Evolutionary conservation across 2,113 vertebrate genomes (phyloP), one percentile per base, ranked within the genome.

Genomic region (Tretioscincus oriximinensis): DNA sequence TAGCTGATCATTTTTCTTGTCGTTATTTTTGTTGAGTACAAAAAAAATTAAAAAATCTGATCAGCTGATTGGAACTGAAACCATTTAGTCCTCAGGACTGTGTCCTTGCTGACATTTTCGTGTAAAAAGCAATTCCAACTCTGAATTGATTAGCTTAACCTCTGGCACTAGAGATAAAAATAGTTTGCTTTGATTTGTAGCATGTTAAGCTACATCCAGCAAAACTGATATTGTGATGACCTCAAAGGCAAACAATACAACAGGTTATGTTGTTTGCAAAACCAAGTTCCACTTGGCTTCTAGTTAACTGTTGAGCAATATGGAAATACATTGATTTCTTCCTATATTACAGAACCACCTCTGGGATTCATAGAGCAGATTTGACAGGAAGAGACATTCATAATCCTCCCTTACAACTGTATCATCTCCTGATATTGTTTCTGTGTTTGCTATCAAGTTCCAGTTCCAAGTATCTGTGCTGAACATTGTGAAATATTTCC

Each of bases 191-290:
- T 77, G 82, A 31, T 61, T 83, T n/a, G 64, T 77, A 77, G 26
- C 51, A 58, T 78, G 85, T 77, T 85, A 63, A 61, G 31, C 91
- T 90, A 86, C 65, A 81, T 85, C 75, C 85, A 77, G 84, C 85
- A 89, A 91, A 90, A 85, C 4, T 54, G 77, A 89, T 85, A 79
- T 64, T 79, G 79, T 80, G 89, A 88, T 87, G 73, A 83, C 65
- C 75, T 88, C 81, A 45, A 80, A 81, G 58, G 5, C 70, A 87
- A 85, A 85, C 75, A 28, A 73, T 73, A 83, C 26, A 88, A 66
- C 85, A 26, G 51, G 0, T 69, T 80, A 81, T 58, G 75, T n/a
- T 74, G 82, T 61, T 78, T 73, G 76, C 49, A 88, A 87, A 89
- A 49, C 35, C 4, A 20, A 85, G 66, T 73, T 86, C 66, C 28